phyloP scores from a whole-genome alignment of 1,140 invertebrate species.

The Zaprionus nigranus region DNA sequence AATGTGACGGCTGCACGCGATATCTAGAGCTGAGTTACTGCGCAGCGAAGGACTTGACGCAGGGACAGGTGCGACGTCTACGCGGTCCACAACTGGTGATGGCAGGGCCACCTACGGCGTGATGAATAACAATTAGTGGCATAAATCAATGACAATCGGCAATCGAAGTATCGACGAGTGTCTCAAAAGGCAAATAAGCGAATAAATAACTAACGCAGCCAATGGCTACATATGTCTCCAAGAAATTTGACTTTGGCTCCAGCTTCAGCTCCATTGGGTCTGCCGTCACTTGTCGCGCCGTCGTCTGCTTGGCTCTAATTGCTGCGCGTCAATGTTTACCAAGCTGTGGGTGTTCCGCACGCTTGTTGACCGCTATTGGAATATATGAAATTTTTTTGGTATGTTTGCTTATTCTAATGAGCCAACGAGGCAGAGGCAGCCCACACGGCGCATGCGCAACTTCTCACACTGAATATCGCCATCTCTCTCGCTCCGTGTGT shows the following conservation, averaged over 20 bases:
- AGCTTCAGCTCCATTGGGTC: background rate
- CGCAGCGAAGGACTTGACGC: slow-evolving; percentile 6
- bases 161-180: slow-evolving; percentile 38
- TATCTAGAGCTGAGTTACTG: slow-evolving; percentile 55
- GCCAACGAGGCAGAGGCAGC: slow-evolving; percentile 15
- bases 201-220: slow-evolving; percentile 59
- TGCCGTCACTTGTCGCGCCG: slow-evolving; percentile 59
- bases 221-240: slow-evolving; percentile 29
- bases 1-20: slow-evolving; percentile 67
- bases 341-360: slow-evolving; percentile 78
- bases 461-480: background rate
- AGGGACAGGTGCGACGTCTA: slow-evolving; percentile 3
- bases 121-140: slow-evolving; percentile 78
- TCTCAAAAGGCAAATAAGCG: slow-evolving; percentile 64
- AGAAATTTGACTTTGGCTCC: slow-evolving; percentile 10
- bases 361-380: slow-evolving; percentile 68
- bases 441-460: slow-evolving; percentile 43
- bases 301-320: slow-evolving; percentile 69
- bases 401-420: slow-evolving; percentile 79
- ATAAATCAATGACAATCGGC: slow-evolving; percentile 74
- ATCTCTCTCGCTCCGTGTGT: slow-evolving; percentile 1
- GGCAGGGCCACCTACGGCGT: slow-evolving; percentile 65
- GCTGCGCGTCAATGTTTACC: slow-evolving; percentile 73
- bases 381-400: slow-evolving; percentile 24
- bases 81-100: background rate